Percentiles rank a stretch among this genome's conserved stretches.
Evolutionary conservation across 2,888 invertebrate genomes (phyloP).

Genomic region (Nasonovia ribisnigri): DNA sequence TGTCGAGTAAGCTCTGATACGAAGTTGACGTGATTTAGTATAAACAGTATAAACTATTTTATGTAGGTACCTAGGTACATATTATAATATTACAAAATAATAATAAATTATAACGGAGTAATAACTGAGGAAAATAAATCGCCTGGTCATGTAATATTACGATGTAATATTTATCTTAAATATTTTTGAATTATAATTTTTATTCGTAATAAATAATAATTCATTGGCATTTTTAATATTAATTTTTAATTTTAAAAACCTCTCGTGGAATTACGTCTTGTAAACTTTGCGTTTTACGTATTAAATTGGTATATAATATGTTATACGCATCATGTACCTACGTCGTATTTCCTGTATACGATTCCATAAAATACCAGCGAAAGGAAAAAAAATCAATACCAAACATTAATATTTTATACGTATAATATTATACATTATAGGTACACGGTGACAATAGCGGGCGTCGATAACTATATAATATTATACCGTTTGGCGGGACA

Average conservation of each 20-base stretch:
- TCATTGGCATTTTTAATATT: neutral
- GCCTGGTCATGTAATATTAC: neutral
- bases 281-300: neutral
- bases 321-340: neutral
- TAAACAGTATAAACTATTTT: neutral
- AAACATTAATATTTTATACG: constrained; percentile 42
- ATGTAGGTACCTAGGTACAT: neutral
- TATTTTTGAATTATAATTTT: neutral
- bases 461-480: neutral
- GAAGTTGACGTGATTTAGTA: neutral
- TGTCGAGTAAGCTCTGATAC: neutral
- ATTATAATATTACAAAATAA: neutral
- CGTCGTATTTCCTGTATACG: neutral
- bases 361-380: neutral
- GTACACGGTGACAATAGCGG: neutral
- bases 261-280: neutral
- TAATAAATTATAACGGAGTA: neutral
- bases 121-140: neutral
- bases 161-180: neutral
- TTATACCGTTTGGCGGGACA: constrained; percentile 30
- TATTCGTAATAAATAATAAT: neutral
- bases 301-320: neutral
- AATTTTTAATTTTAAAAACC: neutral
- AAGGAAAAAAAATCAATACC: constrained; percentile 35
- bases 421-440: neutral